Conservation (phyloP, 2,113 vertebrate genomes). For the Australoheros scitulus region DNA sequence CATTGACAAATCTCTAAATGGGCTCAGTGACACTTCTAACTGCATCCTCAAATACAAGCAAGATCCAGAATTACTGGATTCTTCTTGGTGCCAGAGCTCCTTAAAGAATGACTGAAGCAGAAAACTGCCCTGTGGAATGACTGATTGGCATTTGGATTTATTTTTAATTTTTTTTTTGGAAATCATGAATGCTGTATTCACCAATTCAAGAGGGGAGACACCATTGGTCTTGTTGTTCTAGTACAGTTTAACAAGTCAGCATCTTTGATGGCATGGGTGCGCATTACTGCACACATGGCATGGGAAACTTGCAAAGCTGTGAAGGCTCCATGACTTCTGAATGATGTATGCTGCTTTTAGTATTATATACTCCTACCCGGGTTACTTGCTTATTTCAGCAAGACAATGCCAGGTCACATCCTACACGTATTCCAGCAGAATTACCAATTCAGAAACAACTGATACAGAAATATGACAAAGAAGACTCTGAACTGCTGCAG, state of each 20-base stretch:
- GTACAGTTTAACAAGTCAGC: neutral
- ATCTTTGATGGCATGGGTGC: neutral
- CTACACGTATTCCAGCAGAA: neutral
- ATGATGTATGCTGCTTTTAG: neutral
- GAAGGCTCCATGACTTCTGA: neutral
- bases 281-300: neutral
- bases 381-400: neutral
- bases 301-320: neutral
- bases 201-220: neutral
- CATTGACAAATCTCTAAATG: neutral
- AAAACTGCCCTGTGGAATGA: neutral
- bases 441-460: neutral
- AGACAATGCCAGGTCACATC: neutral
- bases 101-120: neutral
- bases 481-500: neutral
- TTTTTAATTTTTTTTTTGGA: neutral
- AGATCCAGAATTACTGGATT: neutral
- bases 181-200: neutral
- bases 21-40: neutral
- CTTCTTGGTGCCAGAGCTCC: neutral
- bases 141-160: neutral
- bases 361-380: neutral
- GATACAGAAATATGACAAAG: neutral
- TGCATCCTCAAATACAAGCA: slow-evolving; percentile 8
- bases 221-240: neutral